phyloP scores from a whole-genome alignment of 2,888 invertebrate species.

The Rhogogaster chlorosoma region DNA sequence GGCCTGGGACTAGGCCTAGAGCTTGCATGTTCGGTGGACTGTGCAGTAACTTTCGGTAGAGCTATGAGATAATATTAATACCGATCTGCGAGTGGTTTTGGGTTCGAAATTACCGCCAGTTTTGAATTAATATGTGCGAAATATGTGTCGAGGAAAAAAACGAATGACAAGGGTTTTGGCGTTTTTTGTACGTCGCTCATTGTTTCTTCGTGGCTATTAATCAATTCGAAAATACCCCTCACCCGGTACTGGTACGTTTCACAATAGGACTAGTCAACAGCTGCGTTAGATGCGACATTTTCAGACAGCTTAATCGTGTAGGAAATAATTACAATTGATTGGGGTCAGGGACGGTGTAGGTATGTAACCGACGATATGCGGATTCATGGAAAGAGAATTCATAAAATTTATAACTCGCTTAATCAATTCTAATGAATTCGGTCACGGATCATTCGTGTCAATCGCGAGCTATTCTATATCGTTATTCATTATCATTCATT shows the following conservation, averaged over 20 bases:
- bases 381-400: neutral
- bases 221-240: neutral
- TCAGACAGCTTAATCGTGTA: conserved; percentile 10
- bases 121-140: neutral
- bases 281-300: neutral
- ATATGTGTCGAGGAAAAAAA: neutral
- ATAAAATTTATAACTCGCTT: neutral
- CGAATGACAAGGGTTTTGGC: neutral
- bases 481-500: neutral
- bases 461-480: neutral
- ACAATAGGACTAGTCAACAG: neutral
- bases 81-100: neutral
- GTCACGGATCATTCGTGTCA: conserved; percentile 24
- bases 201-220: neutral
- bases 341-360: conserved; percentile 18
- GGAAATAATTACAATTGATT: conserved; percentile 42
- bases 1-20: neutral
- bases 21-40: conserved; percentile 11
- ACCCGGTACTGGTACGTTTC: no score
- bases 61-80: neutral
- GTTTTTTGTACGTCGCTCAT: neutral
- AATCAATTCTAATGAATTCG: conserved; percentile 27
- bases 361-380: neutral
- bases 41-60: conserved; percentile 1
- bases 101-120: neutral